Base-by-base conservation (phyloP, 2,888 invertebrate species). In the Pegoplata infirma region DNA sequence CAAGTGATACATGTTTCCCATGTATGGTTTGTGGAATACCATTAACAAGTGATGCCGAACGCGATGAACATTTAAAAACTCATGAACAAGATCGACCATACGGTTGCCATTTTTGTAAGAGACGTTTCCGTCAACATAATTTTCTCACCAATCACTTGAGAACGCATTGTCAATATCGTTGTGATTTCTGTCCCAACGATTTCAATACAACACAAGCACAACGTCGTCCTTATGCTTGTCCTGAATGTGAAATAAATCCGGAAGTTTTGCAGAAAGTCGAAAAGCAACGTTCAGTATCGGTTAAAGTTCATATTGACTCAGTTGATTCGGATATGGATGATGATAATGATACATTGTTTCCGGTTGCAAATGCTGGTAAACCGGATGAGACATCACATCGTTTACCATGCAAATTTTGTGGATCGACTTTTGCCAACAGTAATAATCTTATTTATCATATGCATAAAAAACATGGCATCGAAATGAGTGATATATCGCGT, bases 71-170 rank as follows among this genome's bases (percentile, higher is more conserved):
- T 71, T 84, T 91, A 28, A 83, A 91, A 2, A 91, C 90, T 0
- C 92, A 92, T 66, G 91, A 91, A 0, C 91, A 91, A 0, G 91
- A 92, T 73, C 87, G 91, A 3, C 92, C 92, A 0, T 91, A 90
- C 81, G 90, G 76, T 19, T 86, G 85, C 64, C 82, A 82, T 40
- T 83, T 84, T 55, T 86, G 85, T 32, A 76, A 79, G 14, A 83
- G 84, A 76, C 83, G 83, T 14, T 86, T 85, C 80, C 82, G 82
- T 16, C 69, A 83, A 46, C 80, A 83, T 3, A 84, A 84, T 21
- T 84, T 84, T 69, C 73, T 86, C n/a, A 84, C 82, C 5, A 84
- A 85, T 71, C 85, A 85, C 64, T 66, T 84, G 8, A 84, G 83
- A 44, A 61, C 82, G 51, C 84, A 84, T 68, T 81, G 81, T 44